A percentile compares a stretch with the other conserved stretches of the same genome.
phyloP scores from a whole-genome alignment of 2,797 vertebrate genomes.

The Acanthurus leucopareius region DNA sequence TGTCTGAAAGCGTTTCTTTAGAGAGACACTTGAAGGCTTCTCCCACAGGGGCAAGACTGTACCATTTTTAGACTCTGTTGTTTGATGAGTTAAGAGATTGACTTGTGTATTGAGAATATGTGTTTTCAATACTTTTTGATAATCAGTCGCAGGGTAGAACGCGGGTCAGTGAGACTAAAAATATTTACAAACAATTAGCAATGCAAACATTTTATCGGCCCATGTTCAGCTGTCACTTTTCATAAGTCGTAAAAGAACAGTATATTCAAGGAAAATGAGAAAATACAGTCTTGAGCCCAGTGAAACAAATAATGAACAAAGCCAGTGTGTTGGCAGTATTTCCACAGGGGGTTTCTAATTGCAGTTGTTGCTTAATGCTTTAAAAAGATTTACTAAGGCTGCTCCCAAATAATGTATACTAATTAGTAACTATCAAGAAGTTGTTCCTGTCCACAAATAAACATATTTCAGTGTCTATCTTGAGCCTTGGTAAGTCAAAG shows the following conservation, averaged over 20 bases:
- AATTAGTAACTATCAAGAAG: neutral
- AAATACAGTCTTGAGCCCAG: conserved; percentile 17
- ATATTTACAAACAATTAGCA: conserved; percentile 71
- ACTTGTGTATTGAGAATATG: conserved; percentile 55
- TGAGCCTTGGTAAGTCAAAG: neutral
- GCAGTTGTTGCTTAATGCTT: conserved; percentile 1
- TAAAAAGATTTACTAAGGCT: conserved; percentile 3
- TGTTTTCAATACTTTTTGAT: conserved; percentile 63
- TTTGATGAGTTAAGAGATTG: conserved; percentile 71
- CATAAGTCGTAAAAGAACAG: conserved; percentile 26
- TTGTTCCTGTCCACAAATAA: neutral
- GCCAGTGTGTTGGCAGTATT: conserved; percentile 38
- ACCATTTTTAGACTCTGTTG: conserved; percentile 72
- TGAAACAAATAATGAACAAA: conserved; percentile 56
- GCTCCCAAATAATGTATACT: neutral
- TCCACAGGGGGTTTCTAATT: conserved; percentile 44
- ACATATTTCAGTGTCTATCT: neutral
- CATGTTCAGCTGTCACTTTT: conserved; percentile 53
- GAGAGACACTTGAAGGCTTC: conserved; percentile 63
- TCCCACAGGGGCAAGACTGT: conserved; percentile 63
- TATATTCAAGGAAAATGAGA: neutral
- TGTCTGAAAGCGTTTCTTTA: conserved; percentile 61
- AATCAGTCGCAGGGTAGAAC: conserved; percentile 32
- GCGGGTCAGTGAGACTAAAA: conserved; percentile 64
- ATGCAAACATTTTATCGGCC: conserved; percentile 72